Evolutionary conservation across 2,113 vertebrate species (phyloP).

Genomic region (Lepisosteus oculatus): DNA sequence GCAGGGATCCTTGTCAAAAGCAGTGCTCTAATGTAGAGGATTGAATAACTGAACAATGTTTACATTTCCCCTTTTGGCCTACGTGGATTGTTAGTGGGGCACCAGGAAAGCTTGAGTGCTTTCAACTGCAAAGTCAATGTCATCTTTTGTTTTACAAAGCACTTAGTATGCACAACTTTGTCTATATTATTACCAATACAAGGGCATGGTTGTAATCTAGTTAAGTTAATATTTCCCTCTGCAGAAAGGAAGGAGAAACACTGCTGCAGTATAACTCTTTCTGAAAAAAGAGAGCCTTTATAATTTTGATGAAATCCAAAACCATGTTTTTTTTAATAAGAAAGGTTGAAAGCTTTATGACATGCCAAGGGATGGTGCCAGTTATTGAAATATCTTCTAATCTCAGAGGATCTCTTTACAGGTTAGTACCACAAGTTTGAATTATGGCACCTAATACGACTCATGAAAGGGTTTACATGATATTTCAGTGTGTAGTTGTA

Average conservation of each 20-base stretch:
- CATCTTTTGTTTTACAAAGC: conserved; percentile 37
- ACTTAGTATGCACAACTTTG: conserved; percentile 29
- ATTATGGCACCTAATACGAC: background rate
- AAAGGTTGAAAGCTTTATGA: conserved; percentile 14
- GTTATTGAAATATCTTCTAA: conserved; percentile 5
- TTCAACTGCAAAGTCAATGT: conserved; percentile 35
- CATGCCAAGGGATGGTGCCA: conserved; percentile 10
- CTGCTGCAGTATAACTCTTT: conserved; percentile 20
- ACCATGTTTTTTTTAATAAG: conserved; percentile 26
- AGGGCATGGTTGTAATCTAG: conserved; percentile 27
- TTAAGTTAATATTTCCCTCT: conserved; percentile 33
- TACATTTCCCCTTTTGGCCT: conserved; percentile 58
- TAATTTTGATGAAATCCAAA: conserved; percentile 38
- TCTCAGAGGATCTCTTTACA: background rate
- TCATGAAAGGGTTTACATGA: background rate
- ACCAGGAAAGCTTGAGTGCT: conserved; percentile 40
- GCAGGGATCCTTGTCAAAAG: conserved; percentile 60
- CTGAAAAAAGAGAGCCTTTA: conserved; percentile 33
- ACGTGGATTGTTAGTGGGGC: conserved; percentile 38
- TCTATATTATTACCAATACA: conserved; percentile 35
- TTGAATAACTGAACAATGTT: conserved; percentile 67
- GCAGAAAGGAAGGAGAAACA: conserved; percentile 39
- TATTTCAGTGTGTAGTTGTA: background rate
- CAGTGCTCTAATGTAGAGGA: conserved; percentile 56
- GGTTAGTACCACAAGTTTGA: background rate